These are phyloP conservation scores for Listronotus oregonensis DNA, from an alignment of 1,140 invertebrate genomes.

Conservation along the genomic window DNA sequence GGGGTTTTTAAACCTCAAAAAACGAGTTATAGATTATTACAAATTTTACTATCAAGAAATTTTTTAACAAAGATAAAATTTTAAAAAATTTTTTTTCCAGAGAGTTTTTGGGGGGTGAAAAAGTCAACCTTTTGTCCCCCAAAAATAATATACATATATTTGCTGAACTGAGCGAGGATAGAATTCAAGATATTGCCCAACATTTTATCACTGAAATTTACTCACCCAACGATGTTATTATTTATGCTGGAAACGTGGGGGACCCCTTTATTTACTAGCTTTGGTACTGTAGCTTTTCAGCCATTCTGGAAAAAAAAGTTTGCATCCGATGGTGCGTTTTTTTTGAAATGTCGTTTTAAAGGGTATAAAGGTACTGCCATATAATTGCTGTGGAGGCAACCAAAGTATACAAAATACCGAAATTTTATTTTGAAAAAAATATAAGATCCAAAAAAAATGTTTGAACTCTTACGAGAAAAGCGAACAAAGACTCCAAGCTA, in stretches of 20 bases:
- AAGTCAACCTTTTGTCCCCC: conserved; percentile 31
- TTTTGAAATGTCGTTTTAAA: conserved; percentile 56
- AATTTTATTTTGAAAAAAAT: conserved; percentile 55
- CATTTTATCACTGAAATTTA: conserved; percentile 44
- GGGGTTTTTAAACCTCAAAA: conserved; percentile 32
- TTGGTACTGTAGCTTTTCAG: conserved; percentile 64
- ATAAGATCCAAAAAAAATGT: conserved; percentile 34
- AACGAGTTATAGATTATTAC: conserved; percentile 41
- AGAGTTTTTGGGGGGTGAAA: conserved; percentile 32
- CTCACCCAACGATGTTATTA: conserved; percentile 52
- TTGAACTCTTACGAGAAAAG: conserved; percentile 39
- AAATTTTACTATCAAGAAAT: conserved; percentile 41
- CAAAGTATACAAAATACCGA: conserved; percentile 59
- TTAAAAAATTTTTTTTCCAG: conserved; percentile 21
- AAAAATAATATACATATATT: conserved; percentile 39
- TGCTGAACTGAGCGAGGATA: conserved; percentile 31
- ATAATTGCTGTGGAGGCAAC: conserved; percentile 63
- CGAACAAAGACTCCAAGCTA: conserved; percentile 43
- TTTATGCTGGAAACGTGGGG: conserved; percentile 61
- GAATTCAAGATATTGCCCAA: conserved; percentile 32
- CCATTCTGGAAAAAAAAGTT: conserved; percentile 59
- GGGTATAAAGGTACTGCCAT: conserved; percentile 58
- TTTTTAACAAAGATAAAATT: conserved; percentile 40
- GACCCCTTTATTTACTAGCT: conserved; percentile 65
- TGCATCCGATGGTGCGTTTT: conserved; percentile 49